Conservation (phyloP, 1,140 invertebrate species). For the Lysiphlebus fabarum region DNA sequence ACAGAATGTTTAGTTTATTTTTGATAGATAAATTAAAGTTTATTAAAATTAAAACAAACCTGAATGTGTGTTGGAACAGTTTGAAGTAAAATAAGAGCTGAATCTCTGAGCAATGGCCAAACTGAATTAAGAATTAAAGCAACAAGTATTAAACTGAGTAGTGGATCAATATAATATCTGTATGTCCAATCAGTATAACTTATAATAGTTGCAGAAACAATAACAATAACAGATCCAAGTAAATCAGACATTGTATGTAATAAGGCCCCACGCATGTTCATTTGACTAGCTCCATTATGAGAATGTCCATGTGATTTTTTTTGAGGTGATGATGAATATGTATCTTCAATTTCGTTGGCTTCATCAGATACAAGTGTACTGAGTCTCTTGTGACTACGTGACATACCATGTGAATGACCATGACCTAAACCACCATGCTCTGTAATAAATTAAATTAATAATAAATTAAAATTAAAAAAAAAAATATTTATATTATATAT, state of each 20-base stretch:
- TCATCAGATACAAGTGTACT: slow-evolving; percentile 69
- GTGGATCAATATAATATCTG: slow-evolving; percentile 86
- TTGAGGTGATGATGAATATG: slow-evolving; percentile 57
- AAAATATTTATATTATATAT: slow-evolving; percentile 15
- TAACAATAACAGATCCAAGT: slow-evolving; percentile 92
- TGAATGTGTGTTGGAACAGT: slow-evolving; percentile 92
- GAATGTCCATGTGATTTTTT: slow-evolving; percentile 57
- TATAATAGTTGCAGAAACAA: slow-evolving; percentile 87
- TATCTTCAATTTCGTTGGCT: slow-evolving; percentile 73
- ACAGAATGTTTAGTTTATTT: slow-evolving; percentile 14
- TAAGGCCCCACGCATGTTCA: slow-evolving; percentile 98
- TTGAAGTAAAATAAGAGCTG: slow-evolving; percentile 83
- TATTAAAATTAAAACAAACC: slow-evolving; percentile 46
- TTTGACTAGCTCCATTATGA: slow-evolving; percentile 71
- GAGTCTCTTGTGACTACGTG: slow-evolving; percentile 61
- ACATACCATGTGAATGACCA: slow-evolving; percentile 69
- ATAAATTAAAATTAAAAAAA: not conserved
- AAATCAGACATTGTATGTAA: slow-evolving; percentile 96
- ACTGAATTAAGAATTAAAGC: slow-evolving; percentile 78
- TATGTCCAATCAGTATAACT: slow-evolving; percentile 78
- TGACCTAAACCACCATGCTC: slow-evolving; percentile 68
- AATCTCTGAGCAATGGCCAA: slow-evolving; percentile 84
- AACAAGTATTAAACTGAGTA: slow-evolving; percentile 81
- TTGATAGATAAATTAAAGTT: not conserved
- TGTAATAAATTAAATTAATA: slow-evolving; percentile 42